Evolutionary conservation across 30 jellyfish, hydroid and myxozoan species (phyloP).

Genomic region (Aurelia sp.): DNA sequence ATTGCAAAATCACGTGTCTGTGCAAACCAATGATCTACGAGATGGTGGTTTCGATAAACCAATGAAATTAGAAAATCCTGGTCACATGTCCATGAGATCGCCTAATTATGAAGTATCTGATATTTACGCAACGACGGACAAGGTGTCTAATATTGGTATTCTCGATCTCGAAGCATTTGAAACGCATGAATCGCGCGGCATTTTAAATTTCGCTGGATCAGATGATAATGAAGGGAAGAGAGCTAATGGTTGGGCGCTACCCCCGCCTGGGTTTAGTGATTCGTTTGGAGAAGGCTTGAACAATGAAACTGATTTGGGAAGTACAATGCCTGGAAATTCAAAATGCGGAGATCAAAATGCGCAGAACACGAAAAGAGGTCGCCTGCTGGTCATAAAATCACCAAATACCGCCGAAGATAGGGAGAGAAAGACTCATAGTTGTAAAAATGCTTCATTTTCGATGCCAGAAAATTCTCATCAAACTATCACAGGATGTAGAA

Average conservation of each 20-base stretch:
- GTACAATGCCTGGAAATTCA: not conserved
- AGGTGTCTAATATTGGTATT: slow-evolving; percentile 31
- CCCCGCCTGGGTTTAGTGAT: no score
- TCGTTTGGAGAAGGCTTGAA: not conserved
- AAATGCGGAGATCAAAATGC: not conserved
- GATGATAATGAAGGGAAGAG: not conserved
- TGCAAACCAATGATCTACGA: slow-evolving; percentile 64
- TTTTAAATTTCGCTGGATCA: no score
- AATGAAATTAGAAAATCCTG: slow-evolving; percentile 45
- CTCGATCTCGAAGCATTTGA: slow-evolving; percentile 6
- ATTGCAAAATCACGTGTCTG: slow-evolving; percentile 63
- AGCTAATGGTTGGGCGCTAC: not conserved
- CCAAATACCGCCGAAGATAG: not conserved
- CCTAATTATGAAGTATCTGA: slow-evolving; percentile 49
- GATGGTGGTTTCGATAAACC: slow-evolving; percentile 26
- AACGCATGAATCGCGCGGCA: not conserved
- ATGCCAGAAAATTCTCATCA: no score
- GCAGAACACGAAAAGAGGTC: slow-evolving; percentile 7
- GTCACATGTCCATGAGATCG: slow-evolving; percentile 67
- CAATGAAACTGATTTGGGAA: not conserved
- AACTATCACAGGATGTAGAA: no score
- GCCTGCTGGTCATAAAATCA: slow-evolving; percentile 9
- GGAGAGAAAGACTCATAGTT: no score
- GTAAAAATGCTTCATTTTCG: no score
- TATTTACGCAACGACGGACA: slow-evolving; percentile 34